These are phyloP conservation scores for Alethe castanea DNA, from an alignment of 2,113 vertebrate species.

Conservation along the genomic window DNA sequence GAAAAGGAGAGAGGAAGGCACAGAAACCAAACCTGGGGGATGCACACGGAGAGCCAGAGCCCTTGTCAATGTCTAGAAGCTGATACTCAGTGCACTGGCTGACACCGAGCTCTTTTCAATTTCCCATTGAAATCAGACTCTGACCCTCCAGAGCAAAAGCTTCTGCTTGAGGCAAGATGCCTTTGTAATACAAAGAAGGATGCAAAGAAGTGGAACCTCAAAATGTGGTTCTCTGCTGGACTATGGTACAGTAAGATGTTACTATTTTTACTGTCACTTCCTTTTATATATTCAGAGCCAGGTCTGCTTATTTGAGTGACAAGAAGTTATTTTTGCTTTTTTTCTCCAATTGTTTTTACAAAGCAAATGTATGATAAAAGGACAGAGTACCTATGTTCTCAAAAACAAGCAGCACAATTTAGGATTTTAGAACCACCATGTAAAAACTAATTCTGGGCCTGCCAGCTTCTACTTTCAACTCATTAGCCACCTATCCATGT, in stretches of 20 bases:
- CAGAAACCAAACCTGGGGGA: background rate
- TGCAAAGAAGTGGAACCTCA: conserved; percentile 27
- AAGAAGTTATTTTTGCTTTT: background rate
- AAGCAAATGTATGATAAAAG: background rate
- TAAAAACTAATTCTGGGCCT: background rate
- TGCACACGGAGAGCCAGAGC: background rate
- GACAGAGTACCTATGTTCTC: background rate
- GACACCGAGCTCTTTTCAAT: background rate
- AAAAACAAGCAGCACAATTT: background rate
- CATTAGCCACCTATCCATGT: background rate
- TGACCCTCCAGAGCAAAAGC: background rate
- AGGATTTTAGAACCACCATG: background rate
- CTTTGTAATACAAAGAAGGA: background rate
- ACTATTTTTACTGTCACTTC: conserved; percentile 24
- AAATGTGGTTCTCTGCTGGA: background rate
- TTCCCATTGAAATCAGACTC: background rate
- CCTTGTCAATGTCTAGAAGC: background rate
- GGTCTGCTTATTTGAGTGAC: background rate
- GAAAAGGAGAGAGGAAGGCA: background rate
- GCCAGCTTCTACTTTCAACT: background rate
- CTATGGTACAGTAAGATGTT: background rate
- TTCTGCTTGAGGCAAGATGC: background rate
- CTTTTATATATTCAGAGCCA: background rate
- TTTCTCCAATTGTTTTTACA: background rate
- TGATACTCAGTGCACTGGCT: background rate